Evolutionary conservation across 2,797 vertebrate species (phyloP).

Genomic region (Melanotaenia nigrans): DNA sequence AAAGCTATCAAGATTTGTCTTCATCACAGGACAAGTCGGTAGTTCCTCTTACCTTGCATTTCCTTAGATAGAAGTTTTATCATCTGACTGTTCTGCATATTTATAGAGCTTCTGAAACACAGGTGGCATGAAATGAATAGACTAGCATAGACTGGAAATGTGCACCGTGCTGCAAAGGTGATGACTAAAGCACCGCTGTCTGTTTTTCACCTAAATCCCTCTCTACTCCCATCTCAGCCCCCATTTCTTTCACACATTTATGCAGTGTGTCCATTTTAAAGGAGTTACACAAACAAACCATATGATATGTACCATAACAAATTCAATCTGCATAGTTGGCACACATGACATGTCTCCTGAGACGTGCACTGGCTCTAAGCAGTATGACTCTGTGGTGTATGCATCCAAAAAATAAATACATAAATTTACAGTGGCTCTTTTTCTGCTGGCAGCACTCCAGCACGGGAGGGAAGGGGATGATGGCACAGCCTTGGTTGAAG

Average conservation of each 20-base stretch:
- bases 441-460: constrained; percentile 44
- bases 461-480: constrained; percentile 43
- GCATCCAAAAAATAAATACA: constrained; percentile 3
- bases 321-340: constrained; percentile 53
- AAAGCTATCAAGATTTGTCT: constrained; percentile 75
- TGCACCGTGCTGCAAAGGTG: constrained; percentile 53
- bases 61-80: constrained; percentile 59
- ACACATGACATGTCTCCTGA: constrained; percentile 32
- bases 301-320: constrained; percentile 43
- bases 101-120: constrained; percentile 69
- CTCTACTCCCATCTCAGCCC: constrained; percentile 22
- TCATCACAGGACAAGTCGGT: constrained; percentile 59
- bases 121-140: constrained; percentile 63
- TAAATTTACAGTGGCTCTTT: constrained; percentile 26
- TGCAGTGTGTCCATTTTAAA: constrained; percentile 42
- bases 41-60: constrained; percentile 62
- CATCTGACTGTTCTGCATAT: constrained; percentile 69
- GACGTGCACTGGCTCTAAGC: constrained; percentile 34
- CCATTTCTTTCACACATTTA: constrained; percentile 27
- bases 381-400: constrained; percentile 11
- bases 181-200: constrained; percentile 52
- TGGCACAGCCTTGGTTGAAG: constrained; percentile 42
- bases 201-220: constrained; percentile 57
- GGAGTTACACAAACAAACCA: constrained; percentile 34
- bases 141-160: constrained; percentile 43